Base-by-base conservation (phyloP, 2,113 vertebrate genomes). In the Egretta garzetta region DNA sequence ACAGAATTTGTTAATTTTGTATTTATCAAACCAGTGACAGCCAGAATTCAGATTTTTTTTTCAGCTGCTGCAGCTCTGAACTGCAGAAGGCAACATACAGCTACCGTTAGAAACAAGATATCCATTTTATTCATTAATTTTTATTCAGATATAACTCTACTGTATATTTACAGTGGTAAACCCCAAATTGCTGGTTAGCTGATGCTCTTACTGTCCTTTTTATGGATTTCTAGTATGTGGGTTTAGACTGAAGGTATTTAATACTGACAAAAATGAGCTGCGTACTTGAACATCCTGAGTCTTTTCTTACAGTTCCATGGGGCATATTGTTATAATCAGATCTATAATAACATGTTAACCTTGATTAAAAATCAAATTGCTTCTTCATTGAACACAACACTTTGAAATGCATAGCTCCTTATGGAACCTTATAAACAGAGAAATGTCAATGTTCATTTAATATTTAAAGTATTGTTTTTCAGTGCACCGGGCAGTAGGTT, bases 311-410 rank as follows among this genome's bases (percentile, higher is more conserved):
- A 80, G 17, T 86, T 86, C 45, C 58, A 6, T 32, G 39, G 73
- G 80, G 37, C 4, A 12, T 47, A 62, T 77, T 71, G 32, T 68
- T 79, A 50, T 50, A 86, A 82, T 90, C 8, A 0, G 20, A 82
- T 96, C 85, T 80, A 86, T 93, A 90, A 66, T 52, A 88, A 26
- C 39, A 50, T 33, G n/a, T 93, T 91, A 87, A 37, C 47, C 64
- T 74, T 49, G 68, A 95, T 80, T 95, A 88, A 93, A 92, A 92
- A 59, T 35, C 39, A 64, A 80, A 81, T 86, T 93, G 14, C 26
- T 63, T 74, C 9, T 75, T 94, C 50, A 55, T 28, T 49, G 52
- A 60, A 49, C 73, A 28, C 43, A 52, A 49, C 21, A 7, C 43
- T 91, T 43, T 32, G 70, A 56, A 93, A 32, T 16, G 52, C 33